Conservation (phyloP, 1,140 invertebrate genomes). For the Solenopsis fugax region DNA sequence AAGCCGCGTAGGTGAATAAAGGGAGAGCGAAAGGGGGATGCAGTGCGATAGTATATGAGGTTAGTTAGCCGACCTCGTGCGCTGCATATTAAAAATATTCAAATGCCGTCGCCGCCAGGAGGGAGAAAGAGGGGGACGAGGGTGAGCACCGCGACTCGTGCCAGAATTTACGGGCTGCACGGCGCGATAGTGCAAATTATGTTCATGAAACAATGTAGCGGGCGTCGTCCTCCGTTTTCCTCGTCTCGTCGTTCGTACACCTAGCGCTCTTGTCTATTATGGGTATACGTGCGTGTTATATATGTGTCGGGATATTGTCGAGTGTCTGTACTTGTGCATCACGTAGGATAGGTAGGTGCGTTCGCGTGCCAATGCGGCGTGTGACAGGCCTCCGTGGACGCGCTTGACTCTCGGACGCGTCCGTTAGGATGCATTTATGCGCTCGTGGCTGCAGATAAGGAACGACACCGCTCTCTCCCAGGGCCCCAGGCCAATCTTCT, state of each 20-base stretch:
- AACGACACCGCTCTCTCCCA: constrained; percentile 78
- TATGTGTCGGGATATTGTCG: constrained; percentile 41
- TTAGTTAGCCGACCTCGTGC: constrained; percentile 83
- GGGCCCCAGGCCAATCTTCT: constrained; percentile 79
- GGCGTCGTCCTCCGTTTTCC: constrained; percentile 47
- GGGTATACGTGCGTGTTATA: constrained; percentile 10
- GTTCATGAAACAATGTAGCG: constrained; percentile 83
- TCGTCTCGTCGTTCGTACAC: constrained; percentile 52
- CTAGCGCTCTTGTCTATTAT: constrained; percentile 40
- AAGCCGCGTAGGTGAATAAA: constrained; percentile 32
- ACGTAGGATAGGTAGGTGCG: constrained; percentile 15
- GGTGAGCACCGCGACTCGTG: constrained; percentile 56
- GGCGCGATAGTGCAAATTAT: constrained; percentile 83
- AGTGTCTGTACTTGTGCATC: neutral
- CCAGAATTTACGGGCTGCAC: constrained; percentile 78
- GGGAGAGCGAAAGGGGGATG: constrained; percentile 22
- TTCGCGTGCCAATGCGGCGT: constrained; percentile 48
- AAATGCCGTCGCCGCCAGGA: constrained; percentile 76
- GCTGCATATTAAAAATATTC: constrained; percentile 86
- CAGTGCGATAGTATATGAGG: constrained; percentile 77
- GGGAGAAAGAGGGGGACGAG: neutral
- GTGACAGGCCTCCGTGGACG: constrained; percentile 49
- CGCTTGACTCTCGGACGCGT: constrained; percentile 60
- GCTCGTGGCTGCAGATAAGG: constrained; percentile 81
- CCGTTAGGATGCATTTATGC: constrained; percentile 83